A percentile compares a stretch with the other conserved stretches of the same genome.
These are phyloP conservation scores for Microcebus ravelobensis DNA, from an alignment of 2,113 vertebrate genomes.

Conservation along the genomic window DNA sequence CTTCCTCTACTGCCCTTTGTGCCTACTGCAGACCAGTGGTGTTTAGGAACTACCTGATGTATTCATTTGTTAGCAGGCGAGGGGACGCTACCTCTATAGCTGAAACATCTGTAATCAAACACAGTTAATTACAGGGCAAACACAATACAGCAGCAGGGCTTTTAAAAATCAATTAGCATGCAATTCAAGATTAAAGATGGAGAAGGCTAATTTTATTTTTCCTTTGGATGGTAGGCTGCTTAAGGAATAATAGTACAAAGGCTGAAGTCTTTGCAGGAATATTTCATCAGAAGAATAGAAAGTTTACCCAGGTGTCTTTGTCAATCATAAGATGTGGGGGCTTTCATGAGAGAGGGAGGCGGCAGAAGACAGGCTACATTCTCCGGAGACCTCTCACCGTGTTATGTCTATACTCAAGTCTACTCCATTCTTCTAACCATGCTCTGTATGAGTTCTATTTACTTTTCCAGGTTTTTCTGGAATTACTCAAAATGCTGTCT, in stretches of 20 bases:
- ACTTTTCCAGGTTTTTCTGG: neutral
- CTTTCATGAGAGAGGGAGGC: neutral
- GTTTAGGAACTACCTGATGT: conserved; percentile 24
- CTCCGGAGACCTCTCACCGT: neutral
- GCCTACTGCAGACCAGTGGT: conserved; percentile 3
- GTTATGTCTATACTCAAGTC: neutral
- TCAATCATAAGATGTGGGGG: neutral
- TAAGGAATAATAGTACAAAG: neutral
- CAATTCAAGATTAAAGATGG: conserved; percentile 81
- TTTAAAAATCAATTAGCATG: conserved; percentile 79
- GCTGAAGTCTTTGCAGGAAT: neutral
- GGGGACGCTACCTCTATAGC: conserved; percentile 54
- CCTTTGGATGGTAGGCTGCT: conserved; percentile 38
- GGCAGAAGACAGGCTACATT: neutral
- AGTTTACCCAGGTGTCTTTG: neutral
- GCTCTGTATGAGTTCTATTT: neutral
- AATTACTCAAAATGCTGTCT: neutral
- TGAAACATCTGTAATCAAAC: conserved; percentile 81
- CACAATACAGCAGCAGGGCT: conserved; percentile 75
- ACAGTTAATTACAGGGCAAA: conserved; percentile 82
- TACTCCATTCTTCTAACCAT: neutral
- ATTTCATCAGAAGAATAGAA: conserved; percentile 8
- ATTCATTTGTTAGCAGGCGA: conserved; percentile 51
- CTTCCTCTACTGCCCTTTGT: neutral
- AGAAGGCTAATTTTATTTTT: conserved; percentile 79